Evolutionary conservation across 2,888 invertebrate genomes (phyloP), one percentile per base, ranked within the genome.

Genomic region (Lepidocyrtinus sp.): DNA sequence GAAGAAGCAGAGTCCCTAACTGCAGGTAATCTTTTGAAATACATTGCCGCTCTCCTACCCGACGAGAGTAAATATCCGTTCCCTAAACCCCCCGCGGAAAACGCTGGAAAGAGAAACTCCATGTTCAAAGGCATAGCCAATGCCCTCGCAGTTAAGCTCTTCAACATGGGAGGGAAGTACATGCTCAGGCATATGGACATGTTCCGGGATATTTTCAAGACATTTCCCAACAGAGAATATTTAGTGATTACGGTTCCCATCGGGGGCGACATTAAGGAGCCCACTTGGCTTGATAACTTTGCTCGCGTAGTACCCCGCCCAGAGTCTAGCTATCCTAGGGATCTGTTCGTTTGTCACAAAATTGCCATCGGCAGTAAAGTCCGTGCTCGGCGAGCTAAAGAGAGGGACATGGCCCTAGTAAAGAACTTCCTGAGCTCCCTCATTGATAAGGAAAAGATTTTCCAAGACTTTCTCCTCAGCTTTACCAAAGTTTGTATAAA

Each of bases 211-310:
- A 91, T 93, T 0, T 94, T 94, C 88, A 92, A 93, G 86, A 90
- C 92, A 55, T 93, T 91, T 88, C 92, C 92, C 0, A 89, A 91
- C 2, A 90, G 90, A 25, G 93, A 94, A 64, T 94, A 93, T 86
- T 92, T 92, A 87, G 88, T 92, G 15, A 87, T 92, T 77, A 90
- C 91, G 5, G 86, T 92, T 5, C 93, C 93, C 0, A 90, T 91
- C 0, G 89, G 89, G 1, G 89, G 90, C 63, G 12, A 36, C 36
- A n/a, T 21, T 3, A 88, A 90, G 0, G 89, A 89, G n/a, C 91
- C 91, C 76, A 90, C 91, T 0, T 88, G 92, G 15, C 88, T 92
- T n/a, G 90, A 91, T 78, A 90, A 91, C 86, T 92, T 92, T 86
- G 90, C 91, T 88, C 70, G 83, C 69, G 83, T 82, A 0, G 27